Evolutionary conservation across 2,888 invertebrate species (phyloP).

Genomic region (Cerceris ruficornis): DNA sequence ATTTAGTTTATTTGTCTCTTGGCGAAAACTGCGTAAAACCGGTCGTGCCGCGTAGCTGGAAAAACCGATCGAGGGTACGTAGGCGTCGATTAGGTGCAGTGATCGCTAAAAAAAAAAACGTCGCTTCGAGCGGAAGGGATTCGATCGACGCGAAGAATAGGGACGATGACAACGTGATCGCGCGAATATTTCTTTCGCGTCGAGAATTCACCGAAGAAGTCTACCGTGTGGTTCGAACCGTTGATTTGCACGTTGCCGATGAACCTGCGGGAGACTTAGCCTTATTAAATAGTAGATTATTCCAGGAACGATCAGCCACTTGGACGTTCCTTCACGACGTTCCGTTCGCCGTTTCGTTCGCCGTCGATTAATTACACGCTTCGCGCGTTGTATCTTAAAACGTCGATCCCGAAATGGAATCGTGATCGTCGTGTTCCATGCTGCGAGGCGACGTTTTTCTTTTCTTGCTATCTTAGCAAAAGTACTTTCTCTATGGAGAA

Average conservation of each 20-base stretch:
- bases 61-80: not conserved
- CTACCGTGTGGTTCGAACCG: not conserved
- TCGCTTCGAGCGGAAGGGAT: too few relatives aligned
- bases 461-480: not conserved
- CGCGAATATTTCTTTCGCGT: too few relatives aligned
- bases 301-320: not conserved
- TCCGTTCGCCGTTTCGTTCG: not conserved
- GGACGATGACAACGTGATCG: too few relatives aligned
- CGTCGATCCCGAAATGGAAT: not conserved
- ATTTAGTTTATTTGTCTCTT: not conserved
- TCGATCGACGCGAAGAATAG: too few relatives aligned
- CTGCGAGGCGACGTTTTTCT: slow-evolving; percentile 3
- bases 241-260: not conserved
- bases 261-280: not conserved
- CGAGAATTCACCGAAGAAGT: too few relatives aligned
- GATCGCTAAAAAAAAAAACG: not conserved
- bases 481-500: not conserved
- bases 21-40: not conserved
- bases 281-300: not conserved
- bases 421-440: not conserved
- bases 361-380: too few relatives aligned
- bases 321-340: not conserved
- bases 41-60: not conserved
- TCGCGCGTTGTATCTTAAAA: too few relatives aligned
- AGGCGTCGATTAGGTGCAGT: not conserved